Base-by-base conservation (phyloP, 2,888 invertebrate genomes). In the Tubulanus polymorphus region DNA sequence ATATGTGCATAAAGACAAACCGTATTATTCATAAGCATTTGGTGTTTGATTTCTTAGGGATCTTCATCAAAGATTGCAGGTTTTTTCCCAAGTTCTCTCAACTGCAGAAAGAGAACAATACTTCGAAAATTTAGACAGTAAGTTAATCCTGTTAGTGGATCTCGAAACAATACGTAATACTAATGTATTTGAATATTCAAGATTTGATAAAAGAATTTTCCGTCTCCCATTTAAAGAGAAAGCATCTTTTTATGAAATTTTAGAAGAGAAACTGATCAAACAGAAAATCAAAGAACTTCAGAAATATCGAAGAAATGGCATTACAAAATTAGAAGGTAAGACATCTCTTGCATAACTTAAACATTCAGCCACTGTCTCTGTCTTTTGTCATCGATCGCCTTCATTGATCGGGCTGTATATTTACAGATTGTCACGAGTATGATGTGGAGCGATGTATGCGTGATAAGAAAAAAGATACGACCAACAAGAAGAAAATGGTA, bases 31-130 rank as follows among this genome's bases (percentile, higher is more conserved):
- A 41, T 41, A 5, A 41, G 41, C 6, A 8, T 5, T 5, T 20
- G 41, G 48, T 35, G 48, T 49, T 37, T 30, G 35, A 63, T 35
- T 53, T 62, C 69, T 47, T 66, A 79, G 79, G 60, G 80, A 80
- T 46, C 87, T 93, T 72, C 85, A 88, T 41, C 93, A 94, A 63
- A 87, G 89, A 37, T 85, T 93, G 79, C 85, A 90, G 32, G 87
- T 89, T 61, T 90, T 91, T 72, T 87, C 91, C 2, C 93, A 93
- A 76, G 93, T 93, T 81, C 88, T 90, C 74, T 89, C 91, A 1
- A 86, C 89, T 28, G 85, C 87, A 54, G 93, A 94, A 77, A 90
- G 93, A 69, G 88, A 89, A 58, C 85, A 88, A 59, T 85, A 92
- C 28, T 82, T 90, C 50, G 85, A 85, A 3, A 90, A 88, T 60